Conservation (phyloP, 1,140 invertebrate genomes). For the Brachionus koreanus region DNA sequence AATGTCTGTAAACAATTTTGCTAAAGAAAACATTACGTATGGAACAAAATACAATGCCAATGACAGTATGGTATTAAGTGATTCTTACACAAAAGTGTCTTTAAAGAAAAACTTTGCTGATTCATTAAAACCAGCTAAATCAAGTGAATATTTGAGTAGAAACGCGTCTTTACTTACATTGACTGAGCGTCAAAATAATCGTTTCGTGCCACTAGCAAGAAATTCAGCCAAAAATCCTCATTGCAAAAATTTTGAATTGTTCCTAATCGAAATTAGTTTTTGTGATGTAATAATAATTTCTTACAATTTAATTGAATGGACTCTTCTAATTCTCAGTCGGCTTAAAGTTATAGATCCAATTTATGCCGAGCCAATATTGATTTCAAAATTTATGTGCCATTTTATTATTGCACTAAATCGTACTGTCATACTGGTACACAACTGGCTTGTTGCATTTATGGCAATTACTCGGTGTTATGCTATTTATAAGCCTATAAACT, state of each 20-base stretch:
- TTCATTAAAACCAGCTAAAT: not conserved
- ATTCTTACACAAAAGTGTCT: not conserved
- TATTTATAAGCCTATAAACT: slow-evolving; percentile 36
- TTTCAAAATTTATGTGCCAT: slow-evolving; percentile 34
- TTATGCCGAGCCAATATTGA: slow-evolving; percentile 22
- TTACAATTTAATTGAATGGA: slow-evolving; percentile 32
- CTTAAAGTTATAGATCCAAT: not conserved
- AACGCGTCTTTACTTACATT: not conserved
- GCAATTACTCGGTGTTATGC: slow-evolving; percentile 38
- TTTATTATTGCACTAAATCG: slow-evolving; percentile 42
- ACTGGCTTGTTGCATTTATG: slow-evolving; percentile 35
- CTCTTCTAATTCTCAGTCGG: not conserved
- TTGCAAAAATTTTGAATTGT: slow-evolving; percentile 24
- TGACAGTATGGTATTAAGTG: not conserved
- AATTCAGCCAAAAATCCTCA: slow-evolving; percentile 27
- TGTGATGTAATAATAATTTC: slow-evolving; percentile 31
- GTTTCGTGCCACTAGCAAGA: not conserved
- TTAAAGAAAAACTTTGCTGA: not conserved
- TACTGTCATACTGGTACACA: slow-evolving; percentile 6
- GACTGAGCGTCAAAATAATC: not conserved
- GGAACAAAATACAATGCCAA: not conserved
- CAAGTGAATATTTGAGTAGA: not conserved
- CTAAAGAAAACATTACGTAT: not conserved
- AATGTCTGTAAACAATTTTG: not conserved
- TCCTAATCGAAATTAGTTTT: slow-evolving; percentile 24